These are phyloP conservation scores for Drosophila suzukii DNA, from an alignment of 1,140 invertebrate species.

Conservation along the genomic window DNA sequence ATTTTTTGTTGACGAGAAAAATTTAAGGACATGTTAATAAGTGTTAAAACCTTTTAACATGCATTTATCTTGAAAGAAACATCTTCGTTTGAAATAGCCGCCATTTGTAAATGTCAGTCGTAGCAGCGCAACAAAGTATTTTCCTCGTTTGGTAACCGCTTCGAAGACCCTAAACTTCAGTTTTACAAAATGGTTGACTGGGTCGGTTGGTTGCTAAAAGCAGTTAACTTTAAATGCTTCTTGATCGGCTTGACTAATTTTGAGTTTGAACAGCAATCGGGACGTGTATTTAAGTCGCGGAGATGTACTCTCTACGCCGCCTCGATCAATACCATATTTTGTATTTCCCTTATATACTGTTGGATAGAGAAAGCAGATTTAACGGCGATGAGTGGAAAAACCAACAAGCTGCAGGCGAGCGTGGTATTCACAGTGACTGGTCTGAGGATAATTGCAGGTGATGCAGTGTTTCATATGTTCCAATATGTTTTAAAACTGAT, in stretches of 20 bases:
- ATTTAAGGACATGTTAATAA: no score
- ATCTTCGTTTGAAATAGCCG: no score
- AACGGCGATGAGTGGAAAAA: background rate
- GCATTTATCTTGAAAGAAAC: no score
- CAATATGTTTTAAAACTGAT: background rate
- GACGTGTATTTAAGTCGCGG: background rate
- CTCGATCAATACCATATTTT: background rate
- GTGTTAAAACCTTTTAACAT: no score
- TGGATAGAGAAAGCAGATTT: background rate
- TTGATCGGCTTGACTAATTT: background rate
- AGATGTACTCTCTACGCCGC: background rate
- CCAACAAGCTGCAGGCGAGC: background rate
- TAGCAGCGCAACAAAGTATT: no score
- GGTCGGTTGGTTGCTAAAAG: background rate
- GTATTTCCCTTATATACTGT: background rate
- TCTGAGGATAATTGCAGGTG: background rate
- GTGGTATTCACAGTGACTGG: background rate
- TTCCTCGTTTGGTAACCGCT: no score
- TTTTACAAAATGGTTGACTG: background rate
- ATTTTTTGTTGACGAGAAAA: no score
- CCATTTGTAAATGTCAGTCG: no score
- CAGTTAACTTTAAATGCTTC: background rate
- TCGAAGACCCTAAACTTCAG: background rate
- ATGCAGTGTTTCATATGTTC: no score
- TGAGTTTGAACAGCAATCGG: background rate